Evolutionary conservation across 92 coral and sea anemone genomes (phyloP).

Genomic region (Phymanthus crucifer): DNA sequence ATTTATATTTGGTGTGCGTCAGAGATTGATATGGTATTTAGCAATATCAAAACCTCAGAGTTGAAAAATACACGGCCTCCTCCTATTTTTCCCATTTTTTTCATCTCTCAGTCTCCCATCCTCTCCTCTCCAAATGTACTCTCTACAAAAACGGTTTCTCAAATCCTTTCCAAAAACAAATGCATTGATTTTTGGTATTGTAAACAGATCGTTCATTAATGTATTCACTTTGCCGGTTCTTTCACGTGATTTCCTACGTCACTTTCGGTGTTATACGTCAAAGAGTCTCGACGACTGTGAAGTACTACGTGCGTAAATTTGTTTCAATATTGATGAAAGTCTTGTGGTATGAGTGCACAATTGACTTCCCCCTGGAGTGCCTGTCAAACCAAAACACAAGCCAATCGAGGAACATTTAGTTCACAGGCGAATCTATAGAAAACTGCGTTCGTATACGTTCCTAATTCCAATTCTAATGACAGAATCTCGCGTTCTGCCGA

Average conservation of each 20-base stretch:
- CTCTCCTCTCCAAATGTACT: background rate
- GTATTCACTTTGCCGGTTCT: background rate
- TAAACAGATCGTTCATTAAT: background rate
- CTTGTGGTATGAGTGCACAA: background rate
- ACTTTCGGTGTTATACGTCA: background rate
- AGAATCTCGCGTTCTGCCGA: background rate
- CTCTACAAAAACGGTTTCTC: background rate
- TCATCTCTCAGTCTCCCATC: background rate
- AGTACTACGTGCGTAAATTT: background rate
- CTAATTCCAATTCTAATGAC: background rate
- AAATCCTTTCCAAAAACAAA: background rate
- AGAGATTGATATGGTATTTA: background rate
- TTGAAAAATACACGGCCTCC: background rate
- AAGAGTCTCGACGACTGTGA: background rate
- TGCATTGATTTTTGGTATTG: background rate
- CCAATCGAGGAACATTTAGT: background rate
- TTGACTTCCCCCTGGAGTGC: background rate
- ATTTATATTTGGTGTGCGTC: background rate
- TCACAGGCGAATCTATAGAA: background rate
- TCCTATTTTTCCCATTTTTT: background rate
- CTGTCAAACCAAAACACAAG: slow-evolving; percentile 7
- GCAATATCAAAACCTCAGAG: background rate
- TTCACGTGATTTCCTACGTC: background rate
- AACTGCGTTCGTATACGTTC: background rate
- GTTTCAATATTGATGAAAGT: background rate